These are phyloP conservation scores for Teleopsis dalmanni DNA, from an alignment of 1,140 invertebrate genomes.

Conservation along the genomic window DNA sequence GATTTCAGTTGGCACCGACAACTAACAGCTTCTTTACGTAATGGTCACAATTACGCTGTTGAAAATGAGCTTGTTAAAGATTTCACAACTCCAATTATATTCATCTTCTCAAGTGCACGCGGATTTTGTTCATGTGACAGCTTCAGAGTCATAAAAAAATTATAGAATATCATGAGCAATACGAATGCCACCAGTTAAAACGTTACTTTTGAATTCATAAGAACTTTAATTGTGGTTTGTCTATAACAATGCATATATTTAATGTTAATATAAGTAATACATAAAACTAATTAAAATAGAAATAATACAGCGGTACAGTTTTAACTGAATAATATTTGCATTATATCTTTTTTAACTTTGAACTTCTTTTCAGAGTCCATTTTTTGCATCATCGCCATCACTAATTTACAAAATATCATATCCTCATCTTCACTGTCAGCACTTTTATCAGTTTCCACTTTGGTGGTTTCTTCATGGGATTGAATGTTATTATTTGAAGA, in stretches of 20 bases:
- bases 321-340: conserved; percentile 11
- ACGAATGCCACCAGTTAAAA: too few relatives aligned
- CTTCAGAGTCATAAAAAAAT: conserved; percentile 19
- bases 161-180: background rate
- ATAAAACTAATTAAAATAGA: too few relatives aligned
- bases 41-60: conserved; percentile 17
- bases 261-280: too few relatives aligned
- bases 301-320: too few relatives aligned
- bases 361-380: conserved; percentile 9
- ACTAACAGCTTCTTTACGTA: conserved; percentile 17
- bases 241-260: too few relatives aligned
- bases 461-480: too few relatives aligned
- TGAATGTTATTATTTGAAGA: too few relatives aligned
- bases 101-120: conserved; percentile 25
- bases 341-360: conserved; percentile 11
- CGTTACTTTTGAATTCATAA: too few relatives aligned
- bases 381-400: conserved; percentile 9
- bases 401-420: conserved; percentile 13
- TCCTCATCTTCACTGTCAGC: conserved; percentile 7
- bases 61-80: conserved; percentile 12
- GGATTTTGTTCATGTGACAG: conserved; percentile 27
- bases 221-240: too few relatives aligned
- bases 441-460: background rate
- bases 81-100: conserved; percentile 23
- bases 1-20: conserved; percentile 27